These are phyloP conservation scores for Drosophila sulfurigaster DNA, from an alignment of 1,140 invertebrate genomes.

Conservation along the genomic window DNA sequence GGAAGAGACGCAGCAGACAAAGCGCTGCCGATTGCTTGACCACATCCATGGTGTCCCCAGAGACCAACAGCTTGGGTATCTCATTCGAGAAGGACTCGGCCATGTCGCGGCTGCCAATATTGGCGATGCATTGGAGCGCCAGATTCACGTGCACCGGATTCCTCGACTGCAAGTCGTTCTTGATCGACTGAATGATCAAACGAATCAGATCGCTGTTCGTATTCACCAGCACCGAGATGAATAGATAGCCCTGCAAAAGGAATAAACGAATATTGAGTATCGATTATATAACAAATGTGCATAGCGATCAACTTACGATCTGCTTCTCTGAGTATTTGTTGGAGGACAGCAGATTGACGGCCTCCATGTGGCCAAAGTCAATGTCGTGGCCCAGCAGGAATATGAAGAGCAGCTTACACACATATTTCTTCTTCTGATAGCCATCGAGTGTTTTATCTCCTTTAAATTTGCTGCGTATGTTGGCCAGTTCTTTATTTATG, in stretches of 20 bases:
- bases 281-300: not conserved
- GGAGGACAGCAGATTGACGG: conserved; percentile 99
- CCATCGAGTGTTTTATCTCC: conserved; percentile 99
- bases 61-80: conserved; percentile 98
- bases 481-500: conserved; percentile 99
- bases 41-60: conserved; percentile 99
- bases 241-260: conserved; percentile 95
- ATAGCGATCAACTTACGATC: conserved; percentile 92
- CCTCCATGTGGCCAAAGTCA: conserved; percentile 99
- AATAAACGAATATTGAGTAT: conserved; percentile 22
- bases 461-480: conserved; percentile 99
- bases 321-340: conserved; percentile 99
- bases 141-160: conserved; percentile 99
- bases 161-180: conserved; percentile 98
- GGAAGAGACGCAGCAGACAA: conserved; percentile 96
- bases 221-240: conserved; percentile 99
- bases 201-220: conserved; percentile 99
- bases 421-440: conserved; percentile 99
- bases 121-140: conserved; percentile 99
- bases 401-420: conserved; percentile 99
- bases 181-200: conserved; percentile 99
- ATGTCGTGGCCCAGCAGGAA: conserved; percentile 99
- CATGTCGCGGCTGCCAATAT: conserved; percentile 99
- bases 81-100: conserved; percentile 99
- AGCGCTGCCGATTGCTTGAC: conserved; percentile 99